These are phyloP conservation scores for Melanerpes aurifrons DNA, from an alignment of 2,113 vertebrate genomes.

Conservation along the genomic window DNA sequence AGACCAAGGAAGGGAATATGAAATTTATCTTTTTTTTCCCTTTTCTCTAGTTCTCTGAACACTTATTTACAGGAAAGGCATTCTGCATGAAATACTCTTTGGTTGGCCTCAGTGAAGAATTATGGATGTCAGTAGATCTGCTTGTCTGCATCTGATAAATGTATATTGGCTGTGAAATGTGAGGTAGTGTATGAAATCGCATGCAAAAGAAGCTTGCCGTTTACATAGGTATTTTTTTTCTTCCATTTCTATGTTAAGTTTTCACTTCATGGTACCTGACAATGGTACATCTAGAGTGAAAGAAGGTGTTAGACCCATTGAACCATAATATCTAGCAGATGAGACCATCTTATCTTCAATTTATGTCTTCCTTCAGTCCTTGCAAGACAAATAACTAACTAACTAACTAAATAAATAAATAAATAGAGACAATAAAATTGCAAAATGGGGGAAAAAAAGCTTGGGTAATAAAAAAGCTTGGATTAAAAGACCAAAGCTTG, in stretches of 20 bases:
- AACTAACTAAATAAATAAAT: too few species aligned
- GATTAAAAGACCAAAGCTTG: not conserved
- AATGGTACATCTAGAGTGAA: not conserved
- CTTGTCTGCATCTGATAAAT: conserved; percentile 57
- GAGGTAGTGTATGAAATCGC: not conserved
- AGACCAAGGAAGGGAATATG: not conserved
- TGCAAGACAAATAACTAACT: not conserved
- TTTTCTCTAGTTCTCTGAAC: not conserved
- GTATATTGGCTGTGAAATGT: conserved; percentile 15
- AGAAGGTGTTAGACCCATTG: not conserved
- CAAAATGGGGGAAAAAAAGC: too few species aligned
- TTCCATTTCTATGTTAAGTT: not conserved
- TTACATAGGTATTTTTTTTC: not conserved
- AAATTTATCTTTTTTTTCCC: not conserved
- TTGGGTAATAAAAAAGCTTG: too few species aligned
- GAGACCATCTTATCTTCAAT: not conserved
- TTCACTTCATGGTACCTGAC: not conserved
- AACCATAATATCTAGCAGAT: conserved; percentile 8
- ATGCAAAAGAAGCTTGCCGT: conserved; percentile 12
- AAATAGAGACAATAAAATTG: too few species aligned
- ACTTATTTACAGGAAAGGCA: conserved; percentile 7
- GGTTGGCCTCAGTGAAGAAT: not conserved
- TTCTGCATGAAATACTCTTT: not conserved
- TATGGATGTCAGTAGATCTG: conserved; percentile 27
- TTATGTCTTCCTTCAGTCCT: not conserved